A percentile compares a stretch with the other conserved stretches of the same genome.
phyloP scores from a whole-genome alignment of 2,113 vertebrate species.

The Ceyx margarethae region DNA sequence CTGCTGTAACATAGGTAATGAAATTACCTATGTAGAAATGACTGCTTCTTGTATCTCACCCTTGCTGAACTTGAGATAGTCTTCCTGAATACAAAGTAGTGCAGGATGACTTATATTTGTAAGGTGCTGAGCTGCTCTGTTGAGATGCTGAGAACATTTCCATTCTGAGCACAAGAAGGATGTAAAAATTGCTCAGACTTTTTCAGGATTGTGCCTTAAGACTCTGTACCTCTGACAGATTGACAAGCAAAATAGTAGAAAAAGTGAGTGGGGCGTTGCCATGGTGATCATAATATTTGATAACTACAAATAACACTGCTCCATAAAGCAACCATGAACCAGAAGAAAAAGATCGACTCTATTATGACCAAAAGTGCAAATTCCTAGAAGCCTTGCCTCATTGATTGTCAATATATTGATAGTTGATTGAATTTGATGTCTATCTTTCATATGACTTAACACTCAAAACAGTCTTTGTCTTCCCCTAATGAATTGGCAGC shows the following conservation, averaged over 20 bases:
- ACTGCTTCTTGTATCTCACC: background rate
- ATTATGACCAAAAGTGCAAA: background rate
- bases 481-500: background rate
- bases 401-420: background rate
- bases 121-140: background rate
- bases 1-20: background rate
- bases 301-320: slow-evolving; percentile 33
- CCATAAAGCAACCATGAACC: background rate
- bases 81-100: background rate
- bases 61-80: background rate
- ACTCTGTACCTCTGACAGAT: slow-evolving; percentile 10
- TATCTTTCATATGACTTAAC: background rate
- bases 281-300: slow-evolving; percentile 68
- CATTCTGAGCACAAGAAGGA: background rate
- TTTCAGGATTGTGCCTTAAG: background rate
- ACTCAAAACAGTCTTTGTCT: background rate
- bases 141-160: background rate
- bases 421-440: background rate
- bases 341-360: slow-evolving; percentile 8
- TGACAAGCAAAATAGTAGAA: slow-evolving; percentile 60
- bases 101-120: background rate
- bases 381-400: slow-evolving; percentile 4
- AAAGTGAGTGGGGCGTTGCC: slow-evolving; percentile 66
- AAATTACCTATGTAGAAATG: background rate
- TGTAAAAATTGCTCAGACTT: background rate